phyloP scores from a whole-genome alignment of 2,113 vertebrate genomes.

The Ranitomeya imitator region DNA sequence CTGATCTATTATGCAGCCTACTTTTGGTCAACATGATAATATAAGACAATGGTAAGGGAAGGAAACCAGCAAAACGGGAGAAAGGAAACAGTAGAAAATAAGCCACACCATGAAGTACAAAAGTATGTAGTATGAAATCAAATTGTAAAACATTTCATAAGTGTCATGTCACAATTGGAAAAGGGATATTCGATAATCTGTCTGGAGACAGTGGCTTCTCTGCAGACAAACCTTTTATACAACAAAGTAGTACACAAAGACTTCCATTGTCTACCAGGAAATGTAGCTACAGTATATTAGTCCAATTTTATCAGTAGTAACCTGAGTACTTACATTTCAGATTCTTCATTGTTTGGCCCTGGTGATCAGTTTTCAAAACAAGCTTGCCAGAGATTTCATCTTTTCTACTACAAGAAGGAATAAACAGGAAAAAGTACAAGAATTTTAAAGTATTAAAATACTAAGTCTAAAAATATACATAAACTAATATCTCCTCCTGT shows the following conservation, averaged over 20 bases:
- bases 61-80: not conserved
- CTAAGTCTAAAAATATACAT: too few species aligned
- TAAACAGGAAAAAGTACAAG: not conserved
- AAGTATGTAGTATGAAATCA: not conserved
- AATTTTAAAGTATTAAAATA: too few species aligned
- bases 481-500: too few species aligned
- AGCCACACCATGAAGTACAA: not conserved
- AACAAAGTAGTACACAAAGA: not conserved
- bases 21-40: not conserved
- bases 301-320: conserved; percentile 12
- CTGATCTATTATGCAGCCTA: not conserved
- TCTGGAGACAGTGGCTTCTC: not conserved
- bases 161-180: conserved; percentile 12
- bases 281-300: conserved; percentile 17
- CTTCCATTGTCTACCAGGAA: conserved; percentile 2
- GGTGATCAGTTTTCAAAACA: conserved; percentile 1
- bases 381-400: conserved; percentile 4
- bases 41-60: not conserved
- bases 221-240: conserved; percentile 19
- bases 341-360: not conserved
- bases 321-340: not conserved
- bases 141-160: conserved; percentile 9
- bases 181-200: not conserved
- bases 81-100: not conserved
- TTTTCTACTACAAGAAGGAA: not conserved